Percentiles rank a stretch among this genome's conserved stretches.
These are phyloP conservation scores for Myotis myotis DNA, from an alignment of 2,797 vertebrate species.

Conservation along the genomic window DNA sequence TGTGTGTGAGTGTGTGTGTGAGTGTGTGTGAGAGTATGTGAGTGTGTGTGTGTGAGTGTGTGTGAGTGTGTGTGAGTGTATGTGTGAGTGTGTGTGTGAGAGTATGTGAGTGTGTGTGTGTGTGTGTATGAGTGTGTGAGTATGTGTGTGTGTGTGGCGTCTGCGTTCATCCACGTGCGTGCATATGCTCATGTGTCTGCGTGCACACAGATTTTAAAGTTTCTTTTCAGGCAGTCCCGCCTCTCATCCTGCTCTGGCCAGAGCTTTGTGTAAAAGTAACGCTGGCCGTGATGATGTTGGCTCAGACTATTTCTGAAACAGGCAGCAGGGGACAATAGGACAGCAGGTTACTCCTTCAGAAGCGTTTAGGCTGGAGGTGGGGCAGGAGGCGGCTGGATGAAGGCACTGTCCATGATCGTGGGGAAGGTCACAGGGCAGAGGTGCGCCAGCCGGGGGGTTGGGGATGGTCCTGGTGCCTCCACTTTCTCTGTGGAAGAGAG, in stretches of 20 bases:
- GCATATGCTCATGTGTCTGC: rapidly evolving
- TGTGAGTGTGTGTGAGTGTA: too few species aligned
- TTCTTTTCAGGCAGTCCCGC: neutral
- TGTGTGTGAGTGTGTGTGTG: too few species aligned
- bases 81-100: too few species aligned
- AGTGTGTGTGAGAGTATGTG: too few species aligned
- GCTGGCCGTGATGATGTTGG: neutral
- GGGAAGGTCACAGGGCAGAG: neutral
- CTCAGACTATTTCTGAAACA: neutral
- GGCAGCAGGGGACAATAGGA: neutral
- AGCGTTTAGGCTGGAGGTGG: neutral
- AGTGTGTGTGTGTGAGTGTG: too few species aligned
- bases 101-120: neutral
- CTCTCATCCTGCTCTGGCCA: neutral
- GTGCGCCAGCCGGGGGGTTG: neutral
- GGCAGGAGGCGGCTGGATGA: neutral
- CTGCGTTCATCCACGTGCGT: rapidly evolving
- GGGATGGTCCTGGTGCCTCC: neutral
- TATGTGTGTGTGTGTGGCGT: neutral
- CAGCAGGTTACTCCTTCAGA: neutral
- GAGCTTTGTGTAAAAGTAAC: neutral
- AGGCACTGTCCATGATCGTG: neutral
- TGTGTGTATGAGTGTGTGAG: too few species aligned
- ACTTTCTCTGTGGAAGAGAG: neutral
- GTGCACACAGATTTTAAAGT: neutral